A percentile compares a stretch with the other conserved stretches of the same genome.
phyloP scores from a whole-genome alignment of 2,797 vertebrate genomes.

The Micropoecilia bifurca region DNA sequence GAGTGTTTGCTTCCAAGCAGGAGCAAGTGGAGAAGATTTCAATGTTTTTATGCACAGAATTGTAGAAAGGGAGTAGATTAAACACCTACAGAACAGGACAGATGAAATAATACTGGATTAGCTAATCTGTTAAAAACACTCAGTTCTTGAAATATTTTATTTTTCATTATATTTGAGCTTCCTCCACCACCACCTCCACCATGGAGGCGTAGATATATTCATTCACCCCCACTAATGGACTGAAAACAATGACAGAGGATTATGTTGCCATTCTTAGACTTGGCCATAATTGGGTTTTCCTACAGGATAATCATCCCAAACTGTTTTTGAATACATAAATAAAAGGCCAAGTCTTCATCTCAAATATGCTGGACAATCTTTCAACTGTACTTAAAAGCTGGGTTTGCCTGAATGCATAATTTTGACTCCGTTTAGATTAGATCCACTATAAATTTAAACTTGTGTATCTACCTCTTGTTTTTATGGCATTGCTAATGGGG shows the following conservation, averaged over 20 bases:
- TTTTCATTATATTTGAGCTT: background rate
- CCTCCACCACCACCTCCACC: background rate
- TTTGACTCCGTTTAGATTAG: background rate
- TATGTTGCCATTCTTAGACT: background rate
- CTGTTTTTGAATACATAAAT: background rate
- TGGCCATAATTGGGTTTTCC: background rate
- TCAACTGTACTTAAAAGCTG: background rate
- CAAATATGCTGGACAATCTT: background rate
- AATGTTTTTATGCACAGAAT: background rate
- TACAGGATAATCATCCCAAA: background rate
- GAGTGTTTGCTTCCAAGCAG: background rate
- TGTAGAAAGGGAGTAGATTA: background rate
- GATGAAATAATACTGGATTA: background rate
- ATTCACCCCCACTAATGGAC: background rate
- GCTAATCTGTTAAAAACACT: background rate
- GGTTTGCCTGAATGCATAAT: background rate
- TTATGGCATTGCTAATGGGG: background rate
- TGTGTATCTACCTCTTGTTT: background rate
- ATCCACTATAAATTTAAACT: background rate
- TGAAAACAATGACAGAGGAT: background rate
- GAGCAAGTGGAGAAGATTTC: background rate
- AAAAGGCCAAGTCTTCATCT: background rate
- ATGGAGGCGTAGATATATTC: background rate
- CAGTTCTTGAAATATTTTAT: background rate
- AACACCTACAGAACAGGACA: background rate